A percentile compares a stretch with the other conserved stretches of the same genome.
These are phyloP conservation scores for Varroa destructor DNA, from an alignment of 1,140 invertebrate species.

Conservation along the genomic window DNA sequence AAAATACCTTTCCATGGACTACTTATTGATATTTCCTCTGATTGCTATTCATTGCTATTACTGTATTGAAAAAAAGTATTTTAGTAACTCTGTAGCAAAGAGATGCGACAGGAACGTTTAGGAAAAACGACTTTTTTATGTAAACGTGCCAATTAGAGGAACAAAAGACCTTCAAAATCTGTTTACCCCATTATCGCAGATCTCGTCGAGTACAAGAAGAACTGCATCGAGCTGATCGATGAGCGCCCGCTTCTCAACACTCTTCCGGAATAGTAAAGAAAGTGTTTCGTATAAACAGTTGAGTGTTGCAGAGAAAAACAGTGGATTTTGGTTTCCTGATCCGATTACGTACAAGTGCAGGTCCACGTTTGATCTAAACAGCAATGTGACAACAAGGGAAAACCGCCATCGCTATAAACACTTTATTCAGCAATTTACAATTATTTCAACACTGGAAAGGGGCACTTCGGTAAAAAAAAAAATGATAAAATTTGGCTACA, in stretches of 20 bases:
- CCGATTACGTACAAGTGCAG: slow-evolving; percentile 13
- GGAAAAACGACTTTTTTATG: no score
- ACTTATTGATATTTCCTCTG: background rate
- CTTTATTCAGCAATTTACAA: no score
- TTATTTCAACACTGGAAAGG: no score
- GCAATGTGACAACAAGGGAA: background rate
- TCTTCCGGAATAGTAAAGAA: slow-evolving; percentile 21
- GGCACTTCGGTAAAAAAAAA: no score
- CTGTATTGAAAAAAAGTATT: background rate
- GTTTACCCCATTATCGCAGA: slow-evolving; percentile 15
- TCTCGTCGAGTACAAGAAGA: slow-evolving; percentile 17
- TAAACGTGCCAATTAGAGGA: no score
- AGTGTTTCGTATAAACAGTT: slow-evolving; percentile 21
- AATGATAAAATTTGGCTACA: no score
- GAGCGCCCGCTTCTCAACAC: slow-evolving; percentile 24
- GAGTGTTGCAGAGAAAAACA: slow-evolving; percentile 17
- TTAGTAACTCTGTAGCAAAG: no score
- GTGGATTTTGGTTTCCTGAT: slow-evolving; percentile 6
- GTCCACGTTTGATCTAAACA: background rate
- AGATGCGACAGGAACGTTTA: no score
- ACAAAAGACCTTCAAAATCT: background rate
- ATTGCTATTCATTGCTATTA: background rate
- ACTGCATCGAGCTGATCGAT: slow-evolving; percentile 19
- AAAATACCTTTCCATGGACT: background rate
- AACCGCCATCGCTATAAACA: no score